These are phyloP conservation scores for Dallia pectoralis DNA, from an alignment of 2,797 vertebrate species.

Conservation along the genomic window DNA sequence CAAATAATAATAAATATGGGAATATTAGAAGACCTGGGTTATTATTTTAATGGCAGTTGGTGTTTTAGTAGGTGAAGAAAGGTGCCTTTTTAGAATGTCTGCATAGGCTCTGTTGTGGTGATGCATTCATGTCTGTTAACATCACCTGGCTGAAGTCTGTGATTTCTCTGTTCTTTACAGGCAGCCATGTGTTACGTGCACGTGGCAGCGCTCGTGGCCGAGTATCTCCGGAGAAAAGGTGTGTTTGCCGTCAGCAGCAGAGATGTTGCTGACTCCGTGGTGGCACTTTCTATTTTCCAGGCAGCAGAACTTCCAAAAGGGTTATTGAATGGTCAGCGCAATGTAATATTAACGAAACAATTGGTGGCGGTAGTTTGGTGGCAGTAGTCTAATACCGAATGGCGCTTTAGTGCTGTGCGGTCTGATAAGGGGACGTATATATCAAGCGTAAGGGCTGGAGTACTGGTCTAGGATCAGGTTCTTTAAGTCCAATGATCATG, in stretches of 20 bases:
- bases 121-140: background rate
- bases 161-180: slow-evolving; percentile 61
- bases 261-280: slow-evolving; percentile 4
- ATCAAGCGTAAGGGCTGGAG: background rate
- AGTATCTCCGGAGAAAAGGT: slow-evolving; percentile 96
- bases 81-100: background rate
- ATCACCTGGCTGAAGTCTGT: background rate
- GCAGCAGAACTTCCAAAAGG: slow-evolving; percentile 6
- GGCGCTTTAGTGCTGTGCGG: background rate
- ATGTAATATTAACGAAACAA: background rate
- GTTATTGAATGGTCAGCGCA: slow-evolving; percentile 5
- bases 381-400: background rate
- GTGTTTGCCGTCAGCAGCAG: slow-evolving; percentile 10
- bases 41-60: background rate
- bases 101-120: background rate
- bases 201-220: slow-evolving; percentile 93
- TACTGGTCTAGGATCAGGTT: background rate
- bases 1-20: background rate
- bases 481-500: background rate
- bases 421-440: background rate
- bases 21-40: background rate
- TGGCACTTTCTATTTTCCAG: background rate
- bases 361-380: background rate
- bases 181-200: slow-evolving; percentile 98
- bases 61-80: too few relatives aligned